A percentile compares a stretch with the other conserved stretches of the same genome.
These are phyloP conservation scores for Vulpes vulpes DNA, from an alignment of 2,113 vertebrate species.

Conservation along the genomic window DNA sequence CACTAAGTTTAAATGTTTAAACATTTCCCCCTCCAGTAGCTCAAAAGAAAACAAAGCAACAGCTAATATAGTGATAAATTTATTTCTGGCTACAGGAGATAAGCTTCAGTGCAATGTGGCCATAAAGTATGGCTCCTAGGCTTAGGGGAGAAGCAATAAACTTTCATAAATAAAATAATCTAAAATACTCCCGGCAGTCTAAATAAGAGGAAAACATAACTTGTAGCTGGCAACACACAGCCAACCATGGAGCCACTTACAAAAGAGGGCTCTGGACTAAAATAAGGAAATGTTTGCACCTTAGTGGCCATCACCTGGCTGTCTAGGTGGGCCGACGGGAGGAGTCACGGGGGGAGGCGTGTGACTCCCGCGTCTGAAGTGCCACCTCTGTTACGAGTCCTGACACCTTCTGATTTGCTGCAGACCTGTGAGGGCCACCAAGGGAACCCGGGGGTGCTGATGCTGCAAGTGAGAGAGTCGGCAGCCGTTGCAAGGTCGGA, in stretches of 20 bases:
- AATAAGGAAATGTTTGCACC: constrained; percentile 46
- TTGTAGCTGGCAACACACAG: constrained; percentile 17
- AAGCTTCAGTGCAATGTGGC: constrained; percentile 69
- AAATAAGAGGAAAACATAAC: constrained; percentile 73
- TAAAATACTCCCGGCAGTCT: constrained; percentile 55
- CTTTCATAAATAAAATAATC: constrained; percentile 75
- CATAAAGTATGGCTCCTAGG: constrained; percentile 62
- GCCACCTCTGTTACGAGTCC: constrained; percentile 37
- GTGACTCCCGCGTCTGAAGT: constrained; percentile 45
- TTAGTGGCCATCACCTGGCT: background rate
- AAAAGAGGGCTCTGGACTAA: constrained; percentile 56
- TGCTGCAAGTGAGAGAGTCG: constrained; percentile 45
- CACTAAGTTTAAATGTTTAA: constrained; percentile 79
- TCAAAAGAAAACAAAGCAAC: constrained; percentile 76
- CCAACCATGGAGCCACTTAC: constrained; percentile 58
- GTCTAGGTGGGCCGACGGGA: background rate
- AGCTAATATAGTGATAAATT: constrained; percentile 76
- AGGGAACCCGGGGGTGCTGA: constrained; percentile 12
- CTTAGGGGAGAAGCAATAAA: constrained; percentile 60
- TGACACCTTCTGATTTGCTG: constrained; percentile 65
- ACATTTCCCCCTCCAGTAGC: constrained; percentile 75
- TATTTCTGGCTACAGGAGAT: constrained; percentile 78
- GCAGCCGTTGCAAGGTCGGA: constrained; percentile 12
- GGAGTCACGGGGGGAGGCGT: background rate
- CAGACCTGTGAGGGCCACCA: constrained; percentile 69